Base-by-base conservation (phyloP, 2,888 invertebrate species). In the Ectemnius cavifrons region DNA sequence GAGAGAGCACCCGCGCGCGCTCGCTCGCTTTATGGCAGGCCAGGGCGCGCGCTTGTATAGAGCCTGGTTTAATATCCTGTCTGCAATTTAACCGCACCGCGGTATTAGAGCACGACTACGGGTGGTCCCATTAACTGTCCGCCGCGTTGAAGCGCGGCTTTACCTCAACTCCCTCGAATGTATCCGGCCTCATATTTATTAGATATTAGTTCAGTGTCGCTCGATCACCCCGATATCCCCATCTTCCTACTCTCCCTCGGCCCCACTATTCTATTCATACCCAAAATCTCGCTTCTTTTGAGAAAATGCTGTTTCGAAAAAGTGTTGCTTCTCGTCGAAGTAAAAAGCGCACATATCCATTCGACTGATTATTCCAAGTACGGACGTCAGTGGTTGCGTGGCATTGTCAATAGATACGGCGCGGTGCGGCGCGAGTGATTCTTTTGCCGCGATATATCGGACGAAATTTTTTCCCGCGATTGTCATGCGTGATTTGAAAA, bases 41-140 rank as follows among this genome's bases (percentile, higher is more conserved):
- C 37, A 37, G 37, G 37, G 37, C 8, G 37, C 37, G 37, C 5
- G 37, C 8, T 67, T 84, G 79, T 81, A 85, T 81, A 78, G 81
- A 81, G 78, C 85, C 80, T 83, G 83, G 85, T 89, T 89, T 89
- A 89, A 89, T 89, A 89, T 89, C 89, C 89, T 88, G 89, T 89
- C 88, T 87, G 85, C 87, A 84, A 37, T 89, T 89, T 89, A 89
- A 89, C 89, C 89, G 88, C 77, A 77, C 37, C 37, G 77, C 79
- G 85, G 88, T 85, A 89, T 89, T 87, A 89, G 86, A 85, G 82
- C 75, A 78, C 73, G 82, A 78, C 84, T 72, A 77, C 86, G 86
- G 89, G 88, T 83, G 88, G 89, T 88, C 89, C 88, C 84, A 88
- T 89, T 88, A 88, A 87, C 86, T 83, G 83, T 73, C 80, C 79